Evolutionary conservation across 2,888 invertebrate species (phyloP), one percentile per base, ranked within the genome.

Genomic region (Disparrhopalites patrizii): DNA sequence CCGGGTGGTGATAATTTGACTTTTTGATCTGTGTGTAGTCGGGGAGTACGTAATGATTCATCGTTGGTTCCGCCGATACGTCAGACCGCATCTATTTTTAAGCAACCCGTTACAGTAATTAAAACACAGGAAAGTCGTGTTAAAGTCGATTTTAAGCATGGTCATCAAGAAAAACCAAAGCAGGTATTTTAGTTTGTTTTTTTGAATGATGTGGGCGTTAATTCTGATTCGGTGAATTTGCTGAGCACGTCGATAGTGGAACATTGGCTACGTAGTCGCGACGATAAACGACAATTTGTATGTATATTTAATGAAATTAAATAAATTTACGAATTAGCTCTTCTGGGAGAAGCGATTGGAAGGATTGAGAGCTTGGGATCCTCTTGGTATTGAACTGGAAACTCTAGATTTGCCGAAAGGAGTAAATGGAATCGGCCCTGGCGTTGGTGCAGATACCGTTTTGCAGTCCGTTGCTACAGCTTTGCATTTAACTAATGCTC

Each of bases 71-170:
- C 96, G 55, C 98, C 98, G 1, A 96, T 97, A 69, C 85, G 97
- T 51, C 97, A 98, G 82, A 98, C 97, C 0, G 95, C 97, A 0
- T 96, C 96, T 2, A 97, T 99, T 77, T 98, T 98, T 80, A 98
- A 98, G 78, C 98, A 99, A 79, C 97, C 98, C 0, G 97, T 99
- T 0, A 98, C 97, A 1, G 91, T 98, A 4, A 87, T 93, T 76
- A 91, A 92, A 79, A 93, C 91, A 30, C 93, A 81, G 68, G 91
- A 93, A 78, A 90, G 92, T 76, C 89, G 91, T 81, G 91, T 93
- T 15, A 92, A 93, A 80, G 78, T 82, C 67, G 95, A 96, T 77
- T 84, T 92, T 73, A 96, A 96, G 80, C 92, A 93, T 80, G 93
- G 92, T 30, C 87, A 87, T 65, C 93, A 91, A 79, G 94, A 94